phyloP scores from a whole-genome alignment of 2,113 vertebrate genomes.

The Laticauda colubrina region DNA sequence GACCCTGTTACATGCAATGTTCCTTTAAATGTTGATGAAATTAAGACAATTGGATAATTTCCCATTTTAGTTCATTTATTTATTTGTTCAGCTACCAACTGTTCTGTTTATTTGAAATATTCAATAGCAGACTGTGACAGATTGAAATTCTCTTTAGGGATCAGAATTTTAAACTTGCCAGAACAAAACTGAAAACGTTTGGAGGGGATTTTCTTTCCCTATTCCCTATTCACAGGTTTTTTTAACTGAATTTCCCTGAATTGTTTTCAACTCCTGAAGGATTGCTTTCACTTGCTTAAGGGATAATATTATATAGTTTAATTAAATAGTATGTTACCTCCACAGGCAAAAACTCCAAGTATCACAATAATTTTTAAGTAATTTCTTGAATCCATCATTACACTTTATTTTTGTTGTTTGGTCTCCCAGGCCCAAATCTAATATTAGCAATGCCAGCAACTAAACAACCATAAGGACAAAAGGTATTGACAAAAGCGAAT shows the following conservation, averaged over 20 bases:
- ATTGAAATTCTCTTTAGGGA: slow-evolving; percentile 51
- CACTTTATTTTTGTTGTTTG: slow-evolving; percentile 10
- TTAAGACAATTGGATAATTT: slow-evolving; percentile 39
- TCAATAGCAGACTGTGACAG: slow-evolving; percentile 50
- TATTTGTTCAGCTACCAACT: slow-evolving; percentile 45
- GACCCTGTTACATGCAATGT: neutral
- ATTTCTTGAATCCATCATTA: slow-evolving; percentile 25
- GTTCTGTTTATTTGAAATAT: neutral
- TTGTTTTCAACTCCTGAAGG: slow-evolving; percentile 56
- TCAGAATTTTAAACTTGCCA: slow-evolving; percentile 48
- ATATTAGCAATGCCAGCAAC: neutral
- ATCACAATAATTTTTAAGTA: slow-evolving; percentile 32
- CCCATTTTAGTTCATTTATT: slow-evolving; percentile 40
- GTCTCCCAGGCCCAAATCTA: neutral
- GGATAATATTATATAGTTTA: slow-evolving; percentile 40
- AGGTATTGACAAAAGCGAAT: neutral
- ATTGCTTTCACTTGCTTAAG: slow-evolving; percentile 52
- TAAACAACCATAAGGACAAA: neutral
- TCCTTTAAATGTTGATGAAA: slow-evolving; percentile 16
- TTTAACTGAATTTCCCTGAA: slow-evolving; percentile 42
- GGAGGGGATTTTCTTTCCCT: neutral
- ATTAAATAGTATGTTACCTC: slow-evolving; percentile 60
- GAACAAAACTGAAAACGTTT: slow-evolving; percentile 39
- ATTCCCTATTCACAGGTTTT: slow-evolving; percentile 7
- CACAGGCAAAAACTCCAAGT: slow-evolving; percentile 32